phyloP scores from a whole-genome alignment of 2,888 invertebrate species.

The Luffia ferchaultella region DNA sequence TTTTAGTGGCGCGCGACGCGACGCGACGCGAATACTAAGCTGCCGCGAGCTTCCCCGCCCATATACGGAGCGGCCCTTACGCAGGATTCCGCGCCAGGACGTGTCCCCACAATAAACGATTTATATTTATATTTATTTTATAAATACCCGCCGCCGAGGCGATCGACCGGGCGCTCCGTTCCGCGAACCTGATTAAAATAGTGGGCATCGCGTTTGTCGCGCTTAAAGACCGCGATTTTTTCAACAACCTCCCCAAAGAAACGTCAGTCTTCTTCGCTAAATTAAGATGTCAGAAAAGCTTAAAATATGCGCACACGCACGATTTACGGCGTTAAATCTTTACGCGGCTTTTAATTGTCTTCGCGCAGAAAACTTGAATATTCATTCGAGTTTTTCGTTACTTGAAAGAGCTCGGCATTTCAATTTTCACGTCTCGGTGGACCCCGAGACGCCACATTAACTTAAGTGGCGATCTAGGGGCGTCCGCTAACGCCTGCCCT shows the following conservation, averaged over 20 bases:
- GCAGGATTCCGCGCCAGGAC: not conserved
- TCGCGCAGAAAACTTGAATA: not conserved
- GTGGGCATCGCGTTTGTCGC: not conserved
- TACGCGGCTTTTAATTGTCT: not conserved
- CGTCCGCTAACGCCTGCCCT: too few species aligned
- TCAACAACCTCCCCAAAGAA: not conserved
- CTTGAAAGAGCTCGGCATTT: too few species aligned
- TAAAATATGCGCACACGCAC: not conserved
- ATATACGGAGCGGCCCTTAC: constrained; percentile 42
- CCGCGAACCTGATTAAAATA: constrained; percentile 8
- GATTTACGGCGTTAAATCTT: not conserved
- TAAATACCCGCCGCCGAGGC: constrained; percentile 25
- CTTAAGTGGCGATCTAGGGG: too few species aligned
- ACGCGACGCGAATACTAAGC: constrained; percentile 10
- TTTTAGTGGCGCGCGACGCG: constrained; percentile 5
- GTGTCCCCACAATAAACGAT: constrained; percentile 48
- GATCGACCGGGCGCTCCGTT: constrained; percentile 17
- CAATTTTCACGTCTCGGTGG: too few species aligned
- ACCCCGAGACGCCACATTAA: too few species aligned
- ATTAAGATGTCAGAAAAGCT: not conserved
- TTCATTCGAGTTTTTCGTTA: not conserved
- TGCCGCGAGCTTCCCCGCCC: constrained; percentile 43
- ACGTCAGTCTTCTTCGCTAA: not conserved
- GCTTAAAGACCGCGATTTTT: not conserved
- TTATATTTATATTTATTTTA: constrained; percentile 51